A percentile compares a stretch with the other conserved stretches of the same genome.
These are phyloP conservation scores for Synergus gifuensis DNA, from an alignment of 2,888 invertebrate genomes.

Conservation along the genomic window DNA sequence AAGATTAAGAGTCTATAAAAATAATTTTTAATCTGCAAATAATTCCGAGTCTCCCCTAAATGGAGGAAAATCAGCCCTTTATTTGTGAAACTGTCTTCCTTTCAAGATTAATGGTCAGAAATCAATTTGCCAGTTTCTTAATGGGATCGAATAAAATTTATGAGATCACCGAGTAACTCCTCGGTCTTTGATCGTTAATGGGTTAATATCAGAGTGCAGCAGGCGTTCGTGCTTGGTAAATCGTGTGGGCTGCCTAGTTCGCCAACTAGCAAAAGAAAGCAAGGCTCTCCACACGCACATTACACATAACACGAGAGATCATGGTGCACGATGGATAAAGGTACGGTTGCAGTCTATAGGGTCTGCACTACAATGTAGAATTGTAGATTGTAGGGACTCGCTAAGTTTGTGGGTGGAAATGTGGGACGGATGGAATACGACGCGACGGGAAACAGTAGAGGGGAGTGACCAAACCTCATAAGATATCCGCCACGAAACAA, in stretches of 20 bases:
- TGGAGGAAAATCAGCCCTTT: neutral
- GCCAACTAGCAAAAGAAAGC: constrained; percentile 9
- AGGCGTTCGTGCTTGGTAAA: constrained; percentile 23
- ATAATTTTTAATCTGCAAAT: neutral
- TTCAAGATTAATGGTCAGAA: neutral
- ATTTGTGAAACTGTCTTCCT: neutral
- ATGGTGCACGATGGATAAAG: neutral
- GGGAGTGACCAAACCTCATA: constrained; percentile 61
- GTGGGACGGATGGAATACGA: constrained; percentile 61
- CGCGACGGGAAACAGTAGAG: constrained; percentile 63
- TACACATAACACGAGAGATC: constrained; percentile 4
- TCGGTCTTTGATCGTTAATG: constrained; percentile 30
- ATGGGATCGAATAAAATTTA: constrained; percentile 32
- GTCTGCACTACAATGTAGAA: constrained; percentile 12
- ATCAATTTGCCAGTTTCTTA: constrained; percentile 2
- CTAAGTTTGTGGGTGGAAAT: constrained; percentile 63
- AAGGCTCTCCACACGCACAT: constrained; percentile 11
- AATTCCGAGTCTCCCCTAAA: neutral
- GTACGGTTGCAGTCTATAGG: constrained; percentile 13
- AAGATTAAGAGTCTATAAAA: neutral
- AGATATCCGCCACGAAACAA: constrained; percentile 58
- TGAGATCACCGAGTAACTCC: constrained; percentile 32
- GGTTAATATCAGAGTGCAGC: constrained; percentile 31
- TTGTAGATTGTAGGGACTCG: neutral
- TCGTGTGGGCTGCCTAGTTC: constrained; percentile 25